Evolutionary conservation across 1,140 invertebrate genomes (phyloP), one percentile per base, ranked within the genome.

Genomic region (Alviniconcha marisindica): DNA sequence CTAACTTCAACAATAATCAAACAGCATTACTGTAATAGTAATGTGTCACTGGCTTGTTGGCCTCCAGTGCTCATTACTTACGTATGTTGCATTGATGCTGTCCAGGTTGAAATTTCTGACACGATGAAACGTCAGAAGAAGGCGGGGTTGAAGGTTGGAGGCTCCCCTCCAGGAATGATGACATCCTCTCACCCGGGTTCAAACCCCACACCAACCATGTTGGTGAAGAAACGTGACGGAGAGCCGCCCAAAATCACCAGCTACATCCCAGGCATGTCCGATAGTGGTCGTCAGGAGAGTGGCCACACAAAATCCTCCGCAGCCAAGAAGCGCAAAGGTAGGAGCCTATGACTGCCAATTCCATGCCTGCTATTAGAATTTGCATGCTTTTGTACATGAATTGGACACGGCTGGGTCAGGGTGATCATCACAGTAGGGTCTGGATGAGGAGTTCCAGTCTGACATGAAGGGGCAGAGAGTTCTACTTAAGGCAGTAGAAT

Each of bases 81-180:
- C 21, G 38, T 73, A 73, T 42, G 77, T 40, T 36, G 38, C 28
- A 31, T 36, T 28, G 73, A 15, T 60, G 81, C 4, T 83, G 44
- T 83, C 3, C 71, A 90, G 89, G 76, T 87, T 63, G 89, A 90
- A 77, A 86, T 90, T 44, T 85, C 87, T 63, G 86, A 84, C 83
- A 86, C 77, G 42, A n/a, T 84, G 44, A 88, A 83, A 42, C 87
- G 81, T 33, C 73, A 83, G 56, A 83, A 82, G 31, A 77, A 82
- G 33, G 56, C 78, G 21, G 24, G 76, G 2, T 44, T 18, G 36
- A 80, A 81, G 28, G 24, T 74, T n/a, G 78, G 77, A 38, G 56
- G 82, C 0, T 69, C 86, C 31, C 71, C 76, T 24, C 15, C 81
- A 31, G 83, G 82, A 14, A 44, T 63, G 18, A n/a, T 42, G 48